phyloP scores from a whole-genome alignment of 1,140 invertebrate species.

The Brachionus manjavacas region DNA sequence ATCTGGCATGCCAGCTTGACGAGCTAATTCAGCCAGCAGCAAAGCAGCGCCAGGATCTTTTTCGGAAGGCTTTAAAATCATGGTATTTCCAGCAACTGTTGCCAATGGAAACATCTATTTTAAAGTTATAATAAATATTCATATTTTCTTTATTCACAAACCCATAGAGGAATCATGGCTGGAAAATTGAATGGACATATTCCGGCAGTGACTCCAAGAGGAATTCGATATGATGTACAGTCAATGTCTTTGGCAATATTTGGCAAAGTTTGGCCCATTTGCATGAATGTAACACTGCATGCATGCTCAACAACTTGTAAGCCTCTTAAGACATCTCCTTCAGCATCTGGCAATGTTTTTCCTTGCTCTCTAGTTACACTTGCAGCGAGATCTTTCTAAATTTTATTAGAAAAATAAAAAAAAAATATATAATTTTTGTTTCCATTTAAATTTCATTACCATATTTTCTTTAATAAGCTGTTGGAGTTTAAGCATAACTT shows the following conservation, averaged over 20 bases:
- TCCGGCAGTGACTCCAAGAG: conserved; percentile 76
- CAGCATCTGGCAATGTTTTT: conserved; percentile 91
- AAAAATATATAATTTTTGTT: not conserved
- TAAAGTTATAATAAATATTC: not conserved
- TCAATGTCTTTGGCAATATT: conserved; percentile 80
- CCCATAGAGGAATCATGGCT: conserved; percentile 98
- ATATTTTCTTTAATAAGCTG: conserved; percentile 71
- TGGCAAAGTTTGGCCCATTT: conserved; percentile 83
- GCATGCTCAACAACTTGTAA: conserved; percentile 96
- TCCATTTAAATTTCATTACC: conserved; percentile 48
- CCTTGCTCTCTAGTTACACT: conserved; percentile 94
- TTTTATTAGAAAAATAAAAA: conserved; percentile 56
- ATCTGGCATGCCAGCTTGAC: conserved; percentile 83
- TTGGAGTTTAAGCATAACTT: conserved; percentile 88
- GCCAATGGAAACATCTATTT: conserved; percentile 80
- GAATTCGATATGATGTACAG: conserved; percentile 72
- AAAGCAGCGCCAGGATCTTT: conserved; percentile 92
- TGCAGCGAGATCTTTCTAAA: conserved; percentile 65
- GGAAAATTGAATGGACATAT: conserved; percentile 81
- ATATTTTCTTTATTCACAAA: not conserved
- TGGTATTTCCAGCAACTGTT: conserved; percentile 78
- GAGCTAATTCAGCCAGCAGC: conserved; percentile 81
- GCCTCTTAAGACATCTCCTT: conserved; percentile 93
- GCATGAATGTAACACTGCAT: conserved; percentile 81
- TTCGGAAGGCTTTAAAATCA: conserved; percentile 80